A percentile compares a stretch with the other conserved stretches of the same genome.
Evolutionary conservation across 2,797 vertebrate genomes (phyloP).

Genomic region (Micrastur ruficollis): DNA sequence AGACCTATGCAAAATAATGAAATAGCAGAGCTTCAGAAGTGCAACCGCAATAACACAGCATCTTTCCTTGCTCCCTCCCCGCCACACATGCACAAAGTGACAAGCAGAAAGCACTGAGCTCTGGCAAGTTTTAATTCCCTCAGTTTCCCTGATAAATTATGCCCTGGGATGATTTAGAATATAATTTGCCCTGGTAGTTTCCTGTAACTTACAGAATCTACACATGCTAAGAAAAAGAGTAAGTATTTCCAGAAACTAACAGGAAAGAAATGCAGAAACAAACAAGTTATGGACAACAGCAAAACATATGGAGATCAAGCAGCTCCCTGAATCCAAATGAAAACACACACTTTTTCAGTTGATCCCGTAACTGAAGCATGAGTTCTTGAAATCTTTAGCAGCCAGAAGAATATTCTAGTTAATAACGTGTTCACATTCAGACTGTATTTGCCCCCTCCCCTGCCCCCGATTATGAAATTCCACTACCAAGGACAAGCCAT

Average conservation of each 20-base stretch:
- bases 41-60: accelerated
- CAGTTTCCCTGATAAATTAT: background rate
- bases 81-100: background rate
- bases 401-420: background rate
- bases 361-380: background rate
- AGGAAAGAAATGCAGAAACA: background rate
- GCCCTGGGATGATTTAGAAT: background rate
- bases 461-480: background rate
- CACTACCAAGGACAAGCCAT: background rate
- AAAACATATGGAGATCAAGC: background rate
- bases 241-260: background rate
- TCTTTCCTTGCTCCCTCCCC: background rate
- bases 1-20: conserved; percentile 77
- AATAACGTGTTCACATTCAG: background rate
- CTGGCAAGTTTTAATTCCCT: background rate
- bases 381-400: background rate
- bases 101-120: background rate
- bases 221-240: background rate
- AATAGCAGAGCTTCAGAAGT: background rate
- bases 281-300: background rate
- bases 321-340: background rate
- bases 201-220: background rate
- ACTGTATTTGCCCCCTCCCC: background rate
- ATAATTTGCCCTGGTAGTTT: background rate
- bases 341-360: background rate